Percentiles rank a stretch among this genome's conserved stretches.
These are phyloP conservation scores for Protaetia brevitarsis DNA, from an alignment of 1,140 invertebrate genomes.

Conservation along the genomic window DNA sequence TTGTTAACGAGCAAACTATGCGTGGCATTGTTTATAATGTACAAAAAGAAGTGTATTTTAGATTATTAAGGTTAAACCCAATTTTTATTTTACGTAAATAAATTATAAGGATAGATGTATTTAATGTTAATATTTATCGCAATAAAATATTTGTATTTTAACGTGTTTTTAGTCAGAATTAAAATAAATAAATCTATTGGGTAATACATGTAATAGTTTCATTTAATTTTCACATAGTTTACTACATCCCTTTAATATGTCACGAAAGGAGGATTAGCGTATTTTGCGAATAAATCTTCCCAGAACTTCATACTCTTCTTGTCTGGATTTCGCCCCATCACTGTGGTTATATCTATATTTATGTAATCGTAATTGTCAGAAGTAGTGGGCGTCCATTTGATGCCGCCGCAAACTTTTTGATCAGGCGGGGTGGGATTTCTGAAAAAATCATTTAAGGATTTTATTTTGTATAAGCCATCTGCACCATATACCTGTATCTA, in stretches of 20 bases:
- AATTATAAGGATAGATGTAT: not conserved
- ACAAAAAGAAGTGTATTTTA: conserved; percentile 9
- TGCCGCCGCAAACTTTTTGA: not conserved
- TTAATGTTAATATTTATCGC: conserved; percentile 1
- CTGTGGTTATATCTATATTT: not conserved
- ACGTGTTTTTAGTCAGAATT: not conserved
- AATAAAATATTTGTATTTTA: conserved; percentile 11
- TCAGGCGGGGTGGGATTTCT: not conserved
- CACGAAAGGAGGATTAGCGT: not conserved
- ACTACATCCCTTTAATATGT: not conserved
- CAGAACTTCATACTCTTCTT: not conserved
- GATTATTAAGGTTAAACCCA: not conserved
- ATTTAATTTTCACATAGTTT: not conserved
- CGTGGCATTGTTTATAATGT: conserved; percentile 14
- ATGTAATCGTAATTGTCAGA: not conserved
- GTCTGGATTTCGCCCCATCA: not conserved
- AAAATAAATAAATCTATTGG: not conserved
- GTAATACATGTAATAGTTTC: no score
- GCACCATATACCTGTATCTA: not conserved
- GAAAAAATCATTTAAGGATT: not conserved
- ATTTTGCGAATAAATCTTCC: not conserved
- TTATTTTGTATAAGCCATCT: not conserved
- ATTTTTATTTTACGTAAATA: conserved; percentile 9
- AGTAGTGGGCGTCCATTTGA: not conserved
- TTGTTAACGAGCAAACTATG: no score